A percentile compares a stretch with the other conserved stretches of the same genome.
phyloP scores from a whole-genome alignment of 2,113 vertebrate species.

The Channa argus region DNA sequence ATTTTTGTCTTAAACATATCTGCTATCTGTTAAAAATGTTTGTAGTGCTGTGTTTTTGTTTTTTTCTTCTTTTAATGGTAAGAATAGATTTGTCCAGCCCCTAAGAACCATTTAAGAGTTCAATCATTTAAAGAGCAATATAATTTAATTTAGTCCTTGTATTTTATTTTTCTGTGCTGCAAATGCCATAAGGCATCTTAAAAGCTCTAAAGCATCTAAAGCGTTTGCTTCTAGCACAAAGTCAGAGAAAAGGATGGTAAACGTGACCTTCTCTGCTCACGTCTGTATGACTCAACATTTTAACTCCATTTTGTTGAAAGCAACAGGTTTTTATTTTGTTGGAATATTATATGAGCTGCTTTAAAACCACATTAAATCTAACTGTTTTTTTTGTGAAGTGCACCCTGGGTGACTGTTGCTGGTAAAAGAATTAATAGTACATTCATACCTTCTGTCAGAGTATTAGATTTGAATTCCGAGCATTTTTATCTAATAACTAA shows the following conservation, averaged over 20 bases:
- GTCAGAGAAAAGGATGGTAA: no score
- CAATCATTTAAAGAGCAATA: no score
- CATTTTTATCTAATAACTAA: constrained; percentile 55
- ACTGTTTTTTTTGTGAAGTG: no score
- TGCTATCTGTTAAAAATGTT: not conserved
- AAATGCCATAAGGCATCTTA: no score
- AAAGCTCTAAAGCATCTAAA: no score
- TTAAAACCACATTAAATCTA: constrained; percentile 14
- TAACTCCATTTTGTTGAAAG: constrained; percentile 6
- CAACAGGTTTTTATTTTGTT: constrained; percentile 15
- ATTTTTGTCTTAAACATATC: not conserved
- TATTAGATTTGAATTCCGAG: constrained; percentile 47
- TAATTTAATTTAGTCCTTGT: no score
- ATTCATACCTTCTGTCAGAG: constrained; percentile 8
- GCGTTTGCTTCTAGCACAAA: no score
- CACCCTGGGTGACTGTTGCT: not conserved
- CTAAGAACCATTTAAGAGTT: no score
- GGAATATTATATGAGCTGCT: constrained; percentile 18
- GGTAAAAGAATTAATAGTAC: not conserved
- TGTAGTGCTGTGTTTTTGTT: not conserved
- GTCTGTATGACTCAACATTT: constrained; percentile 9
- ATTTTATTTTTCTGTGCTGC: no score
- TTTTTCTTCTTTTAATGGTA: no score
- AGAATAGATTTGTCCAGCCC: not conserved
- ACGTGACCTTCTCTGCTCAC: not conserved